Percentiles rank a stretch among this genome's conserved stretches.
Conservation (phyloP, 1,140 invertebrate species). For the Drosophila erecta region DNA sequence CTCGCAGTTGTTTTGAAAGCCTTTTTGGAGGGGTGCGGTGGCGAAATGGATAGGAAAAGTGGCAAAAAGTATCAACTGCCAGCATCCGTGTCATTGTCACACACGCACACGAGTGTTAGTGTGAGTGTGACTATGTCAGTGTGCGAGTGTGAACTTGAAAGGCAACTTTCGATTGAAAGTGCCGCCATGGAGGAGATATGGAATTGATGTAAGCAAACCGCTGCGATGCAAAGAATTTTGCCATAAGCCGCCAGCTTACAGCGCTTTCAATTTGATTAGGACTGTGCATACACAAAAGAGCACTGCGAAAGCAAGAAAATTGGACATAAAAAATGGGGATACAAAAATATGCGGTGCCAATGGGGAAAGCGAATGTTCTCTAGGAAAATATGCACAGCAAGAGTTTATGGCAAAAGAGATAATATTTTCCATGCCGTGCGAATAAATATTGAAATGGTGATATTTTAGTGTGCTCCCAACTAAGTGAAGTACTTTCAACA, state of each 20-base stretch:
- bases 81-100: conserved; percentile 21
- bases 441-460: not conserved
- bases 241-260: conserved; percentile 34
- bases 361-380: not conserved
- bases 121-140: not conserved
- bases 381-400: not conserved
- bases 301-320: not conserved
- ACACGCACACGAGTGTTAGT: not conserved
- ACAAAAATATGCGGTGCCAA: not conserved
- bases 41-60: conserved; percentile 18
- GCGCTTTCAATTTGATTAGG: conserved; percentile 29
- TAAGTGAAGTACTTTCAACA: not conserved
- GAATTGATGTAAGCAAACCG: conserved; percentile 38
- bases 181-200: conserved; percentile 32
- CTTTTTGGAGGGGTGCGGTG: conserved; percentile 5
- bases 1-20: conserved; percentile 5
- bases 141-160: conserved; percentile 45
- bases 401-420: not conserved
- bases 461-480: not conserved
- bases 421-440: not conserved
- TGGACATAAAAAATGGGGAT: not conserved
- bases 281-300: conserved; percentile 9
- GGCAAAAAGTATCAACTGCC: conserved; percentile 33
- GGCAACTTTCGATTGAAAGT: conserved; percentile 56
- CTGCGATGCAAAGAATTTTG: conserved; percentile 37